These are phyloP conservation scores for Lasioglossum zephyrum DNA, from an alignment of 2,888 invertebrate genomes.

Conservation along the genomic window DNA sequence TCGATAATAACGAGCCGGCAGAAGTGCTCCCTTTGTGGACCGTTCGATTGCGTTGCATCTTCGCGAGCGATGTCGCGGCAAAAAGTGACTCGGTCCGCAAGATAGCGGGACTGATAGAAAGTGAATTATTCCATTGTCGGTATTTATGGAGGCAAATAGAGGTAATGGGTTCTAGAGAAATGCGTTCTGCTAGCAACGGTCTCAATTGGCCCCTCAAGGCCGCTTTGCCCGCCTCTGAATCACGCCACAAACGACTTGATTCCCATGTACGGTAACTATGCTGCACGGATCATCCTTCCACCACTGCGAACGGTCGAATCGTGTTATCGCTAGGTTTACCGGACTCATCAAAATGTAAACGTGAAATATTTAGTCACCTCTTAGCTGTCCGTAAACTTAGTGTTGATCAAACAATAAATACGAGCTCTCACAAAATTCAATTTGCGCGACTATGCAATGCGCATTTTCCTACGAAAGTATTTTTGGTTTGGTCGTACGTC, in stretches of 20 bases:
- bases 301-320: not conserved
- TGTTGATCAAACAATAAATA: not conserved
- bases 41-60: not conserved
- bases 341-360: not conserved
- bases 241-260: slow-evolving; percentile 15
- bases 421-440: not conserved
- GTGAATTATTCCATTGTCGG: slow-evolving; percentile 23
- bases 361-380: too few relatives aligned
- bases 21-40: not conserved
- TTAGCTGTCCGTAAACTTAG: not conserved
- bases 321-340: not conserved
- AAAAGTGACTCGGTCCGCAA: not conserved
- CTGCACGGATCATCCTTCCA: not conserved
- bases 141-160: slow-evolving; percentile 21
- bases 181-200: slow-evolving; percentile 14
- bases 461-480: not conserved
- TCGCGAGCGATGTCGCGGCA: not conserved
- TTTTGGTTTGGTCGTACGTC: not conserved
- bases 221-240: slow-evolving; percentile 2
- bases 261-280: slow-evolving; percentile 1
- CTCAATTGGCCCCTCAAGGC: slow-evolving; percentile 24
- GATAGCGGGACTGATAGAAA: not conserved
- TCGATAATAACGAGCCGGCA: not conserved
- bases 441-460: not conserved
- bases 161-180: slow-evolving; percentile 19